A percentile compares a stretch with the other conserved stretches of the same genome.
Evolutionary conservation across 2,888 invertebrate species (phyloP).

Genomic region (Gibbula magus): DNA sequence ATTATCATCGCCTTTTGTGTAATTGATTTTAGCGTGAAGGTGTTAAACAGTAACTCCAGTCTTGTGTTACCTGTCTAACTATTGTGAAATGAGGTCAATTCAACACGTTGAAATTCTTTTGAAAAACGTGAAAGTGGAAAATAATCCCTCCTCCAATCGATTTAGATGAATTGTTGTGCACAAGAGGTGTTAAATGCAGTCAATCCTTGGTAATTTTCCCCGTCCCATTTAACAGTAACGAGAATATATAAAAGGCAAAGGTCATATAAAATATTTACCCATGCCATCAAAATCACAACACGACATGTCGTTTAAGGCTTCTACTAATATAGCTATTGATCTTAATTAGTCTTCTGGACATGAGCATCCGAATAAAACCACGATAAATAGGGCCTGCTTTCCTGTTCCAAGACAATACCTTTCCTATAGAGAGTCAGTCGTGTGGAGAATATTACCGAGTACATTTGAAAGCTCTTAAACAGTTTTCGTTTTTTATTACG

Average conservation of each 20-base stretch:
- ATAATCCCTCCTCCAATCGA: too few species aligned
- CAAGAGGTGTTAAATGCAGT: background rate
- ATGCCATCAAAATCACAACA: background rate
- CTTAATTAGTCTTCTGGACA: background rate
- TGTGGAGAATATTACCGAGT: background rate
- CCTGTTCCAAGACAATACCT: background rate
- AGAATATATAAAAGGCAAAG: background rate
- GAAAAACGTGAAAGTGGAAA: too few species aligned
- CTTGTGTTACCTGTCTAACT: too few species aligned
- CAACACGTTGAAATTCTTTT: too few species aligned
- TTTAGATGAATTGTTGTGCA: background rate
- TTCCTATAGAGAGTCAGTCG: background rate
- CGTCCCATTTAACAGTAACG: constrained; percentile 7
- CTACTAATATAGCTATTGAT: background rate
- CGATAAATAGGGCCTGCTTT: background rate
- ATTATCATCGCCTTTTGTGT: too few species aligned
- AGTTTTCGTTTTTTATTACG: background rate
- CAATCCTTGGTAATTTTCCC: background rate
- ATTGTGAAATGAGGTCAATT: too few species aligned
- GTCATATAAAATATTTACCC: background rate
- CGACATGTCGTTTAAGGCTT: background rate
- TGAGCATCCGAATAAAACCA: background rate
- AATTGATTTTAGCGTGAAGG: too few species aligned
- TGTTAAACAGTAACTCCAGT: too few species aligned
- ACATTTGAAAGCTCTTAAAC: background rate